Base-by-base conservation (phyloP, 2,113 vertebrate species). In the Oceanodroma tethys region DNA sequence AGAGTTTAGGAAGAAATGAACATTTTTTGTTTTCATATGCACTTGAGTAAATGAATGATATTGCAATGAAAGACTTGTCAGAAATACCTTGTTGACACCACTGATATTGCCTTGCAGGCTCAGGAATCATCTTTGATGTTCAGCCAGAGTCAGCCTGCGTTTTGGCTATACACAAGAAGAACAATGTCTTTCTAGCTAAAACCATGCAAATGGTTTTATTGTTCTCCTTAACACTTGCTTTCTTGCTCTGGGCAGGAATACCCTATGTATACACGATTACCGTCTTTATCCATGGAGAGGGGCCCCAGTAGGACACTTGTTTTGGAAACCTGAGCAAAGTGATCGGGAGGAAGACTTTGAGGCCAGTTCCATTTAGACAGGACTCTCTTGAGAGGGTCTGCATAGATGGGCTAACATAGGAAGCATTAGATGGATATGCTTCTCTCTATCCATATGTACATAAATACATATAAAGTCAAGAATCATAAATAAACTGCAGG, bases 41-140 rank as follows among this genome's bases (percentile, higher is more conserved):
- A 78, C 59, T 94, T 81, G 82, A 95, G 70, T 71, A 97, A 95
- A 97, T 95, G 88, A 95, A 96, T 42, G 32, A 92, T 67, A 92
- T 34, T 92, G 73, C 70, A 72, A 75, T 50, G 85, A 47, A 88
- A 63, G 60, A 48, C 59, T 86, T 90, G 80, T 80, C 85, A 95
- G 96, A 93, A 91, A 96, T 30, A 86, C 81, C 70, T 96, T 81
- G 81, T 18, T 93, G 95, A 94, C 59, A 96, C 53, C 45, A 71
- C 32, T 15, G 79, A 71, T 47, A 72, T 0, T 90, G 85, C 58
- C 78, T 76, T 78, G 45, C n/a, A 93, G 92, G 82, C 94, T 94
- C 76, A 68, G 81, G 88, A 74, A 97, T 82, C 86, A 94, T 45
- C 73, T 90, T 10, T 59, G 86, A 97, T 56, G 47, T 71, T 89